These are phyloP conservation scores for Gymnobelideus leadbeateri DNA, from an alignment of 2,113 vertebrate genomes.

Conservation along the genomic window DNA sequence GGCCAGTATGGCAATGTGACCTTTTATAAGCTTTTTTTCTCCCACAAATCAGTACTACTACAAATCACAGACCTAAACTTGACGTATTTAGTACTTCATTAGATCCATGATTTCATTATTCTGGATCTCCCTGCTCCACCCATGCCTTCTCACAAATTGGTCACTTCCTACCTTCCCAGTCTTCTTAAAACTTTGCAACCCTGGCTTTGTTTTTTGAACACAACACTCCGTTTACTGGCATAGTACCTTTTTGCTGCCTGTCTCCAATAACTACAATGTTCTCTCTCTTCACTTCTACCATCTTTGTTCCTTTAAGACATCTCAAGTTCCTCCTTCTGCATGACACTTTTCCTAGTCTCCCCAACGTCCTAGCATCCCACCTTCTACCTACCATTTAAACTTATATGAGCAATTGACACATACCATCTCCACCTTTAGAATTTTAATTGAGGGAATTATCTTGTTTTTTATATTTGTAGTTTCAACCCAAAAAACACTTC, in stretches of 20 bases:
- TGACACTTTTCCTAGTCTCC: neutral
- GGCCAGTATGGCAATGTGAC: neutral
- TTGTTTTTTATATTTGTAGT: neutral
- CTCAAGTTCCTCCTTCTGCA: neutral
- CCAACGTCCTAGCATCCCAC: neutral
- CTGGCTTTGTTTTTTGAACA: neutral
- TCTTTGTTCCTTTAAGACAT: too few species aligned
- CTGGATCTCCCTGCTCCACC: neutral
- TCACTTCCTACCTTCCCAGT: neutral
- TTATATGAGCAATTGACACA: neutral
- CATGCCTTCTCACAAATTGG: neutral
- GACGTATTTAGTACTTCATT: neutral
- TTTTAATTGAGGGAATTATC: neutral
- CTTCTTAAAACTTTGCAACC: neutral
- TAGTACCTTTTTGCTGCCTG: too few species aligned
- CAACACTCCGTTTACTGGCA: neutral
- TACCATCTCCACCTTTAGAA: neutral
- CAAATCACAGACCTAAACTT: neutral
- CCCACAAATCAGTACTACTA: neutral
- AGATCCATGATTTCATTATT: neutral
- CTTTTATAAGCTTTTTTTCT: neutral
- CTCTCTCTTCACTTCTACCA: too few species aligned
- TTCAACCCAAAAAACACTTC: neutral
- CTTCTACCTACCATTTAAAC: neutral
- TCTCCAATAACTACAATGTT: too few species aligned